These are phyloP conservation scores for Laupala kohalensis DNA, from an alignment of 1,140 invertebrate species.

Conservation along the genomic window DNA sequence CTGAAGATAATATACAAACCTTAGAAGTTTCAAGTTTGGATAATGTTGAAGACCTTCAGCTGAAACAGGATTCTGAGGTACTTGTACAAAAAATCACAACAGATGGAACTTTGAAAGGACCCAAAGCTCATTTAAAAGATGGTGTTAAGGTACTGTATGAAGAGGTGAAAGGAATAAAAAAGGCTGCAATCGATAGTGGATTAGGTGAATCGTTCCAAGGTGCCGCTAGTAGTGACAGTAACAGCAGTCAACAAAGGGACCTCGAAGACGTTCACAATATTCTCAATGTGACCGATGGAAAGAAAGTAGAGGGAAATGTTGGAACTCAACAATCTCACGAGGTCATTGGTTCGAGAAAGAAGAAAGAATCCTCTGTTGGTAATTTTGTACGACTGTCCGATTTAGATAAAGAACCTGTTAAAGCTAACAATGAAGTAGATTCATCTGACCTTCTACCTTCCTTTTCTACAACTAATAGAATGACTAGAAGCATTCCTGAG, in stretches of 20 bases:
- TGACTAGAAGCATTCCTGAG: constrained; percentile 41
- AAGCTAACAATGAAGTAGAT: neutral
- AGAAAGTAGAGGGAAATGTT: neutral
- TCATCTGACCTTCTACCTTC: neutral
- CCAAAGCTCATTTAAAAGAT: neutral
- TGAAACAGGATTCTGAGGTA: neutral
- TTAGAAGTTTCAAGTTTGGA: neutral
- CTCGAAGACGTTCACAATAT: neutral
- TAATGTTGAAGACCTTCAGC: neutral
- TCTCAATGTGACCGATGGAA: no score
- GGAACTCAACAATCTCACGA: neutral
- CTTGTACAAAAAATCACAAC: neutral
- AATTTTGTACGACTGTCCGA: constrained; percentile 42
- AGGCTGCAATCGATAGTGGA: neutral
- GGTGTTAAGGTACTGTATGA: neutral
- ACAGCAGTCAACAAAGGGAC: neutral
- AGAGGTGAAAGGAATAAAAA: neutral
- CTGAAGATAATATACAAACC: neutral
- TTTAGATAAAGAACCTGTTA: constrained; percentile 26
- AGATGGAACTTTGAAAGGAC: neutral
- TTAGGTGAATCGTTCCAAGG: neutral
- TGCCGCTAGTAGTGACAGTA: neutral
- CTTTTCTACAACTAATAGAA: constrained; percentile 22
- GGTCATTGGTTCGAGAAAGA: neutral
- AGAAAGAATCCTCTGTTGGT: neutral